Conservation (phyloP, 30 jellyfish, hydroid and myxozoan genomes). For the Turritopsis rubra region DNA sequence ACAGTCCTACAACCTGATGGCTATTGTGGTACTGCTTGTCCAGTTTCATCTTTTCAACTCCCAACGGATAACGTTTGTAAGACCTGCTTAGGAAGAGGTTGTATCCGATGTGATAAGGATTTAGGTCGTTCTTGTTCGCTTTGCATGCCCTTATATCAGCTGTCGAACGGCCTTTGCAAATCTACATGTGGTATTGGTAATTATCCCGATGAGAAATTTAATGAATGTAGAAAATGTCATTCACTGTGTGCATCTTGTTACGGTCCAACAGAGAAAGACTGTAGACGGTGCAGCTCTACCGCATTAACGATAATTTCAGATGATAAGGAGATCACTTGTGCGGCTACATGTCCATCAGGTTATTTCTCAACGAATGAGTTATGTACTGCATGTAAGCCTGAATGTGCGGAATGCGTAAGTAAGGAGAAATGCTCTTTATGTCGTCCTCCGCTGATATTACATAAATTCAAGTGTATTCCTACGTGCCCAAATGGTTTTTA, state of each 20-base stretch:
- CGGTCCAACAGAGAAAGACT: slow-evolving; percentile 31
- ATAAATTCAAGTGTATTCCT: background rate
- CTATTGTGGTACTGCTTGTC: slow-evolving; percentile 11
- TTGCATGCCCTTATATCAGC: slow-evolving; percentile 41
- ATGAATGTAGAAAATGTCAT: slow-evolving; percentile 50
- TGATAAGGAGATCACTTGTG: background rate
- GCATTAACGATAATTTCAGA: background rate
- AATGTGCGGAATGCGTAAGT: background rate
- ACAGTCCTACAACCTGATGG: slow-evolving; percentile 30
- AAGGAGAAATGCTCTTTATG: slow-evolving; percentile 8
- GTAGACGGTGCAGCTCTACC: slow-evolving; percentile 51
- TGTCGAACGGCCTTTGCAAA: slow-evolving; percentile 44
- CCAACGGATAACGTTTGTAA: slow-evolving; percentile 31
- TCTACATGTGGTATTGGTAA: slow-evolving; percentile 45
- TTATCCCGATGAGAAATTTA: slow-evolving; percentile 13
- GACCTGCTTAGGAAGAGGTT: slow-evolving; percentile 15
- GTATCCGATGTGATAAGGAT: slow-evolving; percentile 7
- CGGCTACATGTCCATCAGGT: slow-evolving; percentile 16
- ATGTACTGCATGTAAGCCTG: background rate
- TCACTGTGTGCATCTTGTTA: slow-evolving; percentile 49
- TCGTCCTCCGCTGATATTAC: background rate
- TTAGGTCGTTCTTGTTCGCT: slow-evolving; percentile 35
- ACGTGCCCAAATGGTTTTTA: slow-evolving; percentile 1
- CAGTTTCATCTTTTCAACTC: slow-evolving; percentile 5
- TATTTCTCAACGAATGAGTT: background rate